These are phyloP conservation scores for Drosophila ogumai DNA, from an alignment of 1,140 invertebrate genomes.

Conservation along the genomic window DNA sequence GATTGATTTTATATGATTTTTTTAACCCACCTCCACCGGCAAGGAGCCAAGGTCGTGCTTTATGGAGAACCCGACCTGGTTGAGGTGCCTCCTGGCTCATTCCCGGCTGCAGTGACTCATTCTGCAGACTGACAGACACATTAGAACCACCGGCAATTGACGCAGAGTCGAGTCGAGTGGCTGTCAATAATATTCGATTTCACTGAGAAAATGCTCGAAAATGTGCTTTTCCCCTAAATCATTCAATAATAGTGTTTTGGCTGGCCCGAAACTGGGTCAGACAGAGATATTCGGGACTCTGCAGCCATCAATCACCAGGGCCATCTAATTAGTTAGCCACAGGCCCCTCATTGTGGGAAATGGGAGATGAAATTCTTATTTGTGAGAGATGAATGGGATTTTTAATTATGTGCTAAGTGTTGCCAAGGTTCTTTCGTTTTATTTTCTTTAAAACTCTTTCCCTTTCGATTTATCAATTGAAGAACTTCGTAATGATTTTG, in stretches of 20 bases:
- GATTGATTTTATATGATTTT: constrained; percentile 11
- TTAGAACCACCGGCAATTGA: constrained; percentile 57
- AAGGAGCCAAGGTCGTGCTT: constrained; percentile 38
- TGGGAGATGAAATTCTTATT: constrained; percentile 18
- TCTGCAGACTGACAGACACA: constrained; percentile 39
- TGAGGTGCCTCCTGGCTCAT: not conserved
- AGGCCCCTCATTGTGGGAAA: constrained; percentile 38
- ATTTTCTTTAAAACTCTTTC: constrained; percentile 4
- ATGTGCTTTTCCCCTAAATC: constrained; percentile 43
- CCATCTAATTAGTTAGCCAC: constrained; percentile 64
- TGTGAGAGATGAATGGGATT: constrained; percentile 26
- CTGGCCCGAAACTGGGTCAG: constrained; percentile 66
- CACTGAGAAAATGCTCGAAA: constrained; percentile 16
- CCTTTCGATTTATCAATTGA: constrained; percentile 7
- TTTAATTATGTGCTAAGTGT: constrained; percentile 66
- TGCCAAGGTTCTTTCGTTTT: constrained; percentile 9
- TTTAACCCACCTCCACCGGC: not conserved
- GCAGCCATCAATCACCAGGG: constrained; percentile 70
- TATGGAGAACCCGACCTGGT: constrained; percentile 39
- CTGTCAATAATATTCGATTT: constrained; percentile 72
- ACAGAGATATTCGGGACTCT: constrained; percentile 31
- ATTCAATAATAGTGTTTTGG: constrained; percentile 67
- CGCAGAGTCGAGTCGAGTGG: constrained; percentile 64
- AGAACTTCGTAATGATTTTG: constrained; percentile 8
- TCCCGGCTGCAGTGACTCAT: constrained; percentile 40